A percentile compares a stretch with the other conserved stretches of the same genome.
Evolutionary conservation across 2,113 vertebrate genomes (phyloP).

Genomic region (Cygnus atratus): DNA sequence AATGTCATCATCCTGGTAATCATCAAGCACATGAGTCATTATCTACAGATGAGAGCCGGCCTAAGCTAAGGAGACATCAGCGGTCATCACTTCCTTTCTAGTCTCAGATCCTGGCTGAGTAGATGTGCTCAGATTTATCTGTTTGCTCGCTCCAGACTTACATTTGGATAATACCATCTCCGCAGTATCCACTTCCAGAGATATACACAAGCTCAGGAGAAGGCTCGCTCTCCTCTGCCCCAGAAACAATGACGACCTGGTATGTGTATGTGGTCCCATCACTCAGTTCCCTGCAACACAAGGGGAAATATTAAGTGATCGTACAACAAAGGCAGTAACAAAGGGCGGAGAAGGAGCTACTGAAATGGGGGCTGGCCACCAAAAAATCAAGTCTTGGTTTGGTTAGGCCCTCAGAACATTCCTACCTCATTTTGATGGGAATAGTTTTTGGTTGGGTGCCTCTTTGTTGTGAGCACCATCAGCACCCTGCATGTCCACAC

Average conservation of each 20-base stretch:
- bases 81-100: slow-evolving; percentile 21
- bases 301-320: background rate
- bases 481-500: fast-evolving
- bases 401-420: background rate
- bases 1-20: slow-evolving; percentile 54
- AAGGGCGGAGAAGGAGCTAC: background rate
- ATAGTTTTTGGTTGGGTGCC: background rate
- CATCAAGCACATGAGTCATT: slow-evolving; percentile 31
- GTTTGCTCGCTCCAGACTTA: slow-evolving; percentile 65
- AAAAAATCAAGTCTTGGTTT: background rate
- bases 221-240: slow-evolving; percentile 84
- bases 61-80: slow-evolving; percentile 30
- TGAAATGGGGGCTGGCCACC: background rate
- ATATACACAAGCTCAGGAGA: slow-evolving; percentile 84
- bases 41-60: slow-evolving; percentile 39
- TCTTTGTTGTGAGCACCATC: background rate
- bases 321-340: background rate
- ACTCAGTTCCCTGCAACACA: slow-evolving; percentile 82
- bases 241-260: slow-evolving; percentile 84
- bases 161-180: slow-evolving; percentile 93
- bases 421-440: background rate
- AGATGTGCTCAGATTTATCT: background rate
- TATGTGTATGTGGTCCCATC: slow-evolving; percentile 83
- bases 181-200: slow-evolving; percentile 90
- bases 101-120: background rate